Evolutionary conservation across 2,888 invertebrate genomes (phyloP), one percentile per base, ranked within the genome.

Genomic region (Ennomos quercinarius): DNA sequence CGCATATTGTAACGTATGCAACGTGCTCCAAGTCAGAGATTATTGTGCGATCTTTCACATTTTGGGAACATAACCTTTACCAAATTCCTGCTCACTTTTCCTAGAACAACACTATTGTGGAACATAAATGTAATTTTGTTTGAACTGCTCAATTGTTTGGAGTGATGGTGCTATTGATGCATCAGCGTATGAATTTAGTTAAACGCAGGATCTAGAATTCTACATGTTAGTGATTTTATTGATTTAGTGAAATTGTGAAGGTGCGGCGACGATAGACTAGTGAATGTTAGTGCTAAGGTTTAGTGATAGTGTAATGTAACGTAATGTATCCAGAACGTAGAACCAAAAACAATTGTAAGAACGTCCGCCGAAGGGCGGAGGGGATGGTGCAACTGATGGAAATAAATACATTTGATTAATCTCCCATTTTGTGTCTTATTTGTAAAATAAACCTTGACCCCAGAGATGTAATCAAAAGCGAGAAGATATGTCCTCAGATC

Each of bases 361-460:
- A 66, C 50, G 69, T 50, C 62, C 47, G 64, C 63, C 66, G 57
- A 64, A 51, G 48, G 53, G 50, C 61, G 70, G 56, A 65, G 45
- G 61, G 65, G 69, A 71, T 72, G 69, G 70, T 61, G 73, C 70
- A 68, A 56, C 48, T 48, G 72, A 76, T 79, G 81, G 83, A 76
- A 81, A 82, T 87, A 86, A 84, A 88, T 78, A 83, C 83, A 80
- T 84, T 84, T 87, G 86, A 74, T 88, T 84, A 86, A 88, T 89
- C 86, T 84, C 81, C 61, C 46, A 54, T 6, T 10, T 9, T 36
- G 37, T 40, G 57, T 68, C 52, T 66, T 51, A 63, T 66, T 66
- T 45, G 27, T 27, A 17, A 17, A 1, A 3, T 17, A 17, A 17
- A 27, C 27, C 27, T 6, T 6, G 5, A 27, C 0, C 27, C 27